Base-by-base conservation (phyloP, 1,140 invertebrate species). In the Brachystomella parvula region DNA sequence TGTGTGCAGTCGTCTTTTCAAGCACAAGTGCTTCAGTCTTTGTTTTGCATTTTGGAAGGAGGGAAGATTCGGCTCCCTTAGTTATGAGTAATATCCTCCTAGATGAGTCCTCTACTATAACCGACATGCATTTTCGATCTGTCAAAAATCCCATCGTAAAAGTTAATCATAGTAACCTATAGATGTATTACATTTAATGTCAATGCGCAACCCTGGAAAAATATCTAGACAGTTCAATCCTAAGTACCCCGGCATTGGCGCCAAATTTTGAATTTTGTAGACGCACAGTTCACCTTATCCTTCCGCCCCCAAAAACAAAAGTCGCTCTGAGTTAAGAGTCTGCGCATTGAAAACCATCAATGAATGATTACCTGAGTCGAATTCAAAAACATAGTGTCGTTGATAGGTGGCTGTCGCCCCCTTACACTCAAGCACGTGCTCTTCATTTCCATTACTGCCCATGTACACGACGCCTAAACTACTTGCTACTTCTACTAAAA, bases 51-150 rank as follows among this genome's bases (percentile, higher is more conserved):
- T 87, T 75, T 1, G 86, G 85, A 29, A 92, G 80, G 0, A 92
- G 79, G 31, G 86, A 79, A 49, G 85, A 83, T 76, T 92, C 90
- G 2, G 90, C 89, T 2, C 90, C 90, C 78, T 93, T 93, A 69
- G 86, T 88, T 65, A 88, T 84, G 33, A 89, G 75, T 83, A 83
- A 87, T 30, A 86, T 81, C 71, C 83, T 77, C 2, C 75, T 78
- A 1, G 74, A 70, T 1, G 75, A 64, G 59, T 82, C 80, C 65
- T 78, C 73, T 0, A 87, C 77, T 58, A 86, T 81, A 32, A 86
- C 82, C 53, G 84, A 85, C 86, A 87, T 87, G 61, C 84, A 77
- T 75, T 86, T 86, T 28, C 85, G 78, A 30, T 80, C 81, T 80
- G 84, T 81, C 66, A 81, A 82, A 76, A 87, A 87, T 65, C 86